Evolutionary conservation across 1,140 invertebrate species (phyloP).

Genomic region (Pemphigus obesinymphae): DNA sequence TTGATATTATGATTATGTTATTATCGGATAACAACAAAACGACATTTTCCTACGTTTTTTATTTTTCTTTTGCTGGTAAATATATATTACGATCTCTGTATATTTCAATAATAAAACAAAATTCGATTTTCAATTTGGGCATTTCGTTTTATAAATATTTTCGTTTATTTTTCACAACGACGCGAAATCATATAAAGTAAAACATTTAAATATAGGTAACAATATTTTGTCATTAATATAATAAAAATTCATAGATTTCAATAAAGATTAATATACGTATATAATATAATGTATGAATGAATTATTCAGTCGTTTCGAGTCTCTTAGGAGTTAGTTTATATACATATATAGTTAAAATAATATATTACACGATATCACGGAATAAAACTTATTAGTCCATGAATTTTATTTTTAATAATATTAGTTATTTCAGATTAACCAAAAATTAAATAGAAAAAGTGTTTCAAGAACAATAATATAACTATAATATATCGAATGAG

Average conservation of each 20-base stretch:
- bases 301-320: slow-evolving; percentile 26
- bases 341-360: background rate
- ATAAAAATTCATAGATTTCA: slow-evolving; percentile 11
- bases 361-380: background rate
- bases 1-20: too few relatives aligned
- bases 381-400: background rate
- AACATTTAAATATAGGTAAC: slow-evolving; percentile 11
- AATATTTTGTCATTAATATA: background rate
- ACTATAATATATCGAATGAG: background rate
- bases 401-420: background rate
- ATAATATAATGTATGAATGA: too few relatives aligned
- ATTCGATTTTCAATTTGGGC: background rate
- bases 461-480: too few relatives aligned
- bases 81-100: background rate
- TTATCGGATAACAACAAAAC: background rate
- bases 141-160: background rate
- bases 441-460: background rate
- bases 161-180: background rate
- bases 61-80: background rate
- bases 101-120: background rate
- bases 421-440: background rate
- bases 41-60: background rate
- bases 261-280: slow-evolving; percentile 14
- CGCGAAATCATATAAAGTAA: background rate
- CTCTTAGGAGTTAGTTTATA: too few relatives aligned